Conservation (phyloP, 2,888 invertebrate genomes). For the Ennomos erosarius region DNA sequence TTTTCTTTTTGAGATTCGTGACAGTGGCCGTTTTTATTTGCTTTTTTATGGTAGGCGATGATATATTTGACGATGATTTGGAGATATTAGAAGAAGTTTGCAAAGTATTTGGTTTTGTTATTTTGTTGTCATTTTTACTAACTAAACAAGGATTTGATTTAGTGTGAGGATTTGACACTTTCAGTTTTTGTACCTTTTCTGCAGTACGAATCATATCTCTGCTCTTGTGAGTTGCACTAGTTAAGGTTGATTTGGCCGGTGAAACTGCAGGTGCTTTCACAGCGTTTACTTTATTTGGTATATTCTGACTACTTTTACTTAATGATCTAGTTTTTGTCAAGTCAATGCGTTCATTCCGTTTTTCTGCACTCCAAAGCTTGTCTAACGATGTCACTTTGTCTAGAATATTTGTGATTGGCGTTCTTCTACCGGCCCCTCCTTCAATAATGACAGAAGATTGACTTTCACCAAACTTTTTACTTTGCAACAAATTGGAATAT, state of each 20-base stretch:
- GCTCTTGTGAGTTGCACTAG: slow-evolving; percentile 66
- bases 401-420: slow-evolving; percentile 79
- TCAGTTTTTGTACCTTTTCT: slow-evolving; percentile 74
- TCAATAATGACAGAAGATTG: slow-evolving; percentile 69
- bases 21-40: slow-evolving; percentile 70
- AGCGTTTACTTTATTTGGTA: slow-evolving; percentile 42
- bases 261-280: slow-evolving; percentile 38
- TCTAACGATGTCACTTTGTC: slow-evolving; percentile 84
- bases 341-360: slow-evolving; percentile 77
- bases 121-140: slow-evolving; percentile 53
- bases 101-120: slow-evolving; percentile 49
- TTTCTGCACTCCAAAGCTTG: slow-evolving; percentile 81
- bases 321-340: slow-evolving; percentile 61
- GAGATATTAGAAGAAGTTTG: slow-evolving; percentile 59
- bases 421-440: slow-evolving; percentile 79
- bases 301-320: slow-evolving; percentile 47
- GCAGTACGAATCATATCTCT: slow-evolving; percentile 80
- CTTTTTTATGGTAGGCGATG: slow-evolving; percentile 54
- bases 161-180: slow-evolving; percentile 60
- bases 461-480: slow-evolving; percentile 55
- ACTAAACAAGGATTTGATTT: slow-evolving; percentile 68
- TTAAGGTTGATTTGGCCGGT: slow-evolving; percentile 46
- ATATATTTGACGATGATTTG: slow-evolving; percentile 67
- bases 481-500: slow-evolving; percentile 63
- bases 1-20: slow-evolving; percentile 75